phyloP scores from a whole-genome alignment of 2,797 vertebrate genomes.

The Graptemys geographica region DNA sequence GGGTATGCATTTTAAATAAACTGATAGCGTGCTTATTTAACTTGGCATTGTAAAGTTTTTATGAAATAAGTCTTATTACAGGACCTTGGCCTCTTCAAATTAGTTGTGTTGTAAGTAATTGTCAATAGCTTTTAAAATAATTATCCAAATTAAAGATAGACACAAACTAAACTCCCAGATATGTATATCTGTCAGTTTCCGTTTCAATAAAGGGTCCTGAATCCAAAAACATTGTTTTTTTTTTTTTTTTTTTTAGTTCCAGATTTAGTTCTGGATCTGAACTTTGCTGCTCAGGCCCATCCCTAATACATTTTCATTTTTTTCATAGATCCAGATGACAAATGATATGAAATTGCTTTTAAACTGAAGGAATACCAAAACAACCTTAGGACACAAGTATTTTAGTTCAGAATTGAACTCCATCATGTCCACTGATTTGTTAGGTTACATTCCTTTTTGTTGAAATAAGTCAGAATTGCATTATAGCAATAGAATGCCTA shows the following conservation, averaged over 20 bases:
- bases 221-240: not conserved
- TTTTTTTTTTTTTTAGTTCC: not conserved
- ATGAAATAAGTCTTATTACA: conserved; percentile 17
- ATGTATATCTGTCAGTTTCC: not conserved
- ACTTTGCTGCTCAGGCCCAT: not conserved
- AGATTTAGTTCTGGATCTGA: not conserved
- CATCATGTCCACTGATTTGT: not conserved
- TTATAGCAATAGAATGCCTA: not conserved
- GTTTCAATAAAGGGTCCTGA: not conserved
- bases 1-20: conserved; percentile 25
- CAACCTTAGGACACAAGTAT: not conserved
- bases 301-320: not conserved
- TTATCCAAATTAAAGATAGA: conserved; percentile 30
- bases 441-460: not conserved
- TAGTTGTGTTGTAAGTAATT: conserved; percentile 41
- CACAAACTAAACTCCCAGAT: conserved; percentile 20
- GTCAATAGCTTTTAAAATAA: conserved; percentile 30
- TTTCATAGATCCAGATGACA: not conserved
- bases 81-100: not conserved
- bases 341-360: not conserved
- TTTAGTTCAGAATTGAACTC: conserved; percentile 9
- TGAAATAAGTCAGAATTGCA: not conserved
- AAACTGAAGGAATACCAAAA: not conserved
- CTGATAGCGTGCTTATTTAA: conserved; percentile 40
- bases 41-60: not conserved